A percentile compares a stretch with the other conserved stretches of the same genome.
phyloP scores from a whole-genome alignment of 1,140 invertebrate species.

The Ips nitidus region DNA sequence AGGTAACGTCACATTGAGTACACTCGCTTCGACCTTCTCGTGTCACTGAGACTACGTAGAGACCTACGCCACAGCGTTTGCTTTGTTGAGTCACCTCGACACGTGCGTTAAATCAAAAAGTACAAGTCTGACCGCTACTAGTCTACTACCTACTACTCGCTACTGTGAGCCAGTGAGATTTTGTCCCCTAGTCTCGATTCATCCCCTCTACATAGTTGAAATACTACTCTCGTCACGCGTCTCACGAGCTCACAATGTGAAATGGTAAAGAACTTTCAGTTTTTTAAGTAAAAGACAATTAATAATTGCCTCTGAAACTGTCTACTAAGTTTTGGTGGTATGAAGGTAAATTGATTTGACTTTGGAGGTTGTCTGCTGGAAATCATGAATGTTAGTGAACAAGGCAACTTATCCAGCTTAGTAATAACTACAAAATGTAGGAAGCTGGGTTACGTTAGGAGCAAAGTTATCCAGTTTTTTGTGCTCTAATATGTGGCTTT shows the following conservation, averaged over 20 bases:
- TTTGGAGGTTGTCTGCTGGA: background rate
- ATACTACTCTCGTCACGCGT: slow-evolving; percentile 47
- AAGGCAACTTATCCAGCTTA: background rate
- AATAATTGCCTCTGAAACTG: background rate
- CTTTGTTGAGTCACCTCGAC: slow-evolving; percentile 39
- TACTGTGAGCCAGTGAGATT: slow-evolving; percentile 49
- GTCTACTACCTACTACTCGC: slow-evolving; percentile 38
- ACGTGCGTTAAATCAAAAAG: slow-evolving; percentile 33
- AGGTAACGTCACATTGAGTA: slow-evolving; percentile 49
- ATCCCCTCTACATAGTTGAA: slow-evolving; percentile 44
- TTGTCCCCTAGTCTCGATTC: slow-evolving; percentile 42
- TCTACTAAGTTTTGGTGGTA: background rate
- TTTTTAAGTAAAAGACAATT: slow-evolving; percentile 14
- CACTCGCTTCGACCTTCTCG: slow-evolving; percentile 44
- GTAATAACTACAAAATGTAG: background rate
- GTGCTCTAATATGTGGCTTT: too few relatives aligned
- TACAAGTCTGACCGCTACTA: slow-evolving; percentile 40
- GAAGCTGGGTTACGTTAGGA: background rate
- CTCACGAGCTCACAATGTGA: slow-evolving; percentile 48
- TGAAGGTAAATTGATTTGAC: slow-evolving; percentile 1
- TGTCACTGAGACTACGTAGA: slow-evolving; percentile 47
- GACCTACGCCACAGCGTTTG: slow-evolving; percentile 43
- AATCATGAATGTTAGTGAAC: background rate
- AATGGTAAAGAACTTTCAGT: slow-evolving; percentile 47
- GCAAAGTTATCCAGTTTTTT: background rate